Evolutionary conservation across 2,888 invertebrate species (phyloP).

Genomic region (Heteropelma amictum): DNA sequence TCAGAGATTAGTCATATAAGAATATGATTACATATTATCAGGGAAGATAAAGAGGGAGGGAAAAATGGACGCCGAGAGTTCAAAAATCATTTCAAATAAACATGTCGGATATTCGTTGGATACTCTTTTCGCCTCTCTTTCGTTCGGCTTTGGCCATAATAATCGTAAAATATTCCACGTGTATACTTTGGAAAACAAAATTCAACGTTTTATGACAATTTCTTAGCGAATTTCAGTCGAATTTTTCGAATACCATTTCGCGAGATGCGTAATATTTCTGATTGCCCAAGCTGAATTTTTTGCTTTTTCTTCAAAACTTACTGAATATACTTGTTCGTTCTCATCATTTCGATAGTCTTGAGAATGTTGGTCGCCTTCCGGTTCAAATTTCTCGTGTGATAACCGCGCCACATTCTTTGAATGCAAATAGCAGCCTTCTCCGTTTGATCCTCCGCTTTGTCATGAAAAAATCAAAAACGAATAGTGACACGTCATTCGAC

Average conservation of each 20-base stretch:
- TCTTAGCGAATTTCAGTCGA: no score
- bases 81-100: no score
- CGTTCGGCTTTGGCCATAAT: no score
- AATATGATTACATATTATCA: not conserved
- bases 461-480: slow-evolving; percentile 9
- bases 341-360: slow-evolving; percentile 86
- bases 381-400: slow-evolving; percentile 86
- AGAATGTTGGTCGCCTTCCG: slow-evolving; percentile 82
- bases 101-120: no score
- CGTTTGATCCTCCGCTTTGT: slow-evolving; percentile 69
- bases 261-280: no score
- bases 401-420: slow-evolving; percentile 93
- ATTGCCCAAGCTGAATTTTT: not conserved
- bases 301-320: slow-evolving; percentile 78
- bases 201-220: no score
- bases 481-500: not conserved
- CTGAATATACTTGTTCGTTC: slow-evolving; percentile 92
- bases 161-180: no score
- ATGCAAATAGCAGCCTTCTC: slow-evolving; percentile 86
- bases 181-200: no score
- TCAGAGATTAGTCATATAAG: not conserved
- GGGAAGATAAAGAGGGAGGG: no score
- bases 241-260: no score
- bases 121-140: no score
- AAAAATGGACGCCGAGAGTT: no score